Evolutionary conservation across 30 jellyfish, hydroid and myxozoan genomes (phyloP).

Genomic region (Aurelia sp.): DNA sequence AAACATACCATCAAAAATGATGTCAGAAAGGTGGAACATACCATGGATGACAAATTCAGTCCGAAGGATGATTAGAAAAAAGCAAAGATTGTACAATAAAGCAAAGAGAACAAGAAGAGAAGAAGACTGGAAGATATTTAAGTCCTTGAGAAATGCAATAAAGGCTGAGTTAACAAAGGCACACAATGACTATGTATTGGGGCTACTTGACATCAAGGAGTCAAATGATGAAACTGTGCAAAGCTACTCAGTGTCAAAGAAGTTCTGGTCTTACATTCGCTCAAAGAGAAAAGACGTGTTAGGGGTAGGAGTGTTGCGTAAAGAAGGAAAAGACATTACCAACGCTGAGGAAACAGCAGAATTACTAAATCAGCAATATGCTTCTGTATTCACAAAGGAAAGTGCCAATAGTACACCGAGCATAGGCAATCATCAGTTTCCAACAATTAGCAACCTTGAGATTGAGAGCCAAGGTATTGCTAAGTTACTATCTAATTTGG

Average conservation of each 20-base stretch:
- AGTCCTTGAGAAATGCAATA: conserved; percentile 57
- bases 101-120: conserved; percentile 61
- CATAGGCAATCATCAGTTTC: conserved; percentile 35
- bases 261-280: conserved; percentile 58
- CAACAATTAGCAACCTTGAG: conserved; percentile 64
- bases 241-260: conserved; percentile 59
- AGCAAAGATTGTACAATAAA: conserved; percentile 65
- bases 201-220: conserved; percentile 64
- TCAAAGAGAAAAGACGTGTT: conserved; percentile 33
- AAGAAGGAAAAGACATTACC: conserved; percentile 53
- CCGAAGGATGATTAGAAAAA: conserved; percentile 43
- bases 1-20: conserved; percentile 39
- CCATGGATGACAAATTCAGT: conserved; percentile 60
- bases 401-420: conserved; percentile 21
- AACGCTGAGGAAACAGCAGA: conserved; percentile 42
- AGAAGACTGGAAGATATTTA: conserved; percentile 57
- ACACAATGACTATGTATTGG: conserved; percentile 60
- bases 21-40: conserved; percentile 40
- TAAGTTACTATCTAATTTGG: conserved; percentile 43
- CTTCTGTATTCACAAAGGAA: conserved; percentile 56
- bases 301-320: conserved; percentile 47
- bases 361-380: conserved; percentile 40
- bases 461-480: conserved; percentile 51
- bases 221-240: conserved; percentile 39
- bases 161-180: conserved; percentile 63